These are phyloP conservation scores for Cyprinodon diabolis DNA, from an alignment of 2,797 vertebrate species.

Conservation along the genomic window DNA sequence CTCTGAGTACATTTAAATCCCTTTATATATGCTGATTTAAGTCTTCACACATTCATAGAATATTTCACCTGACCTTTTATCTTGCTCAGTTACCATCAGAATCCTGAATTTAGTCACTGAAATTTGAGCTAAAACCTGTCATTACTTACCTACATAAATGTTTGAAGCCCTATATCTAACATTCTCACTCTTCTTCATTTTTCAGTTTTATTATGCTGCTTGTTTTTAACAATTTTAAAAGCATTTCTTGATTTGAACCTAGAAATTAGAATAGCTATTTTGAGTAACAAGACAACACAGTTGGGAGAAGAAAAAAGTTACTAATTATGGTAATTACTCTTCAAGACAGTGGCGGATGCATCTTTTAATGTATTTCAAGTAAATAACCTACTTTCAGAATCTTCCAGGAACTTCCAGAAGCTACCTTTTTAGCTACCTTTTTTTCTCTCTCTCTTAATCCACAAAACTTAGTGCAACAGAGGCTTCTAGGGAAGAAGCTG, in stretches of 20 bases:
- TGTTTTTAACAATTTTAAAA: neutral
- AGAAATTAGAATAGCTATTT: neutral
- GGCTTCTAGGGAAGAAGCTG: conserved; percentile 57
- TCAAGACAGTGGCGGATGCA: conserved; percentile 31
- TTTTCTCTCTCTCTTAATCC: conserved; percentile 26
- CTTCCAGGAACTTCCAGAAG: conserved; percentile 40
- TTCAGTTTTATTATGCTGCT: neutral
- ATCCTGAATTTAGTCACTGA: neutral
- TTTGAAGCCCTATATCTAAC: neutral
- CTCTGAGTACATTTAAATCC: neutral
- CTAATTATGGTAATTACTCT: neutral
- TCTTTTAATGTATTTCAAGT: conserved; percentile 53
- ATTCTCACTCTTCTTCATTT: neutral
- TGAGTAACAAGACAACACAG: neutral
- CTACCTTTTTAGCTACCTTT: no score
- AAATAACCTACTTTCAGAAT: conserved; percentile 32
- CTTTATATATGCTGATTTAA: neutral
- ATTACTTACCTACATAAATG: neutral
- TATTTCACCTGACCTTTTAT: neutral
- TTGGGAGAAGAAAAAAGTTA: neutral
- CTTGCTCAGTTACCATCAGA: neutral
- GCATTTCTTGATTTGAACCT: neutral
- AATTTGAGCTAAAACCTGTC: neutral
- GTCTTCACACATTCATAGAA: neutral
- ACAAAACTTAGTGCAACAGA: conserved; percentile 14